Evolutionary conservation across 2,797 vertebrate species (phyloP), one percentile per base, ranked within the genome.

Genomic region (Coregonus sp.): DNA sequence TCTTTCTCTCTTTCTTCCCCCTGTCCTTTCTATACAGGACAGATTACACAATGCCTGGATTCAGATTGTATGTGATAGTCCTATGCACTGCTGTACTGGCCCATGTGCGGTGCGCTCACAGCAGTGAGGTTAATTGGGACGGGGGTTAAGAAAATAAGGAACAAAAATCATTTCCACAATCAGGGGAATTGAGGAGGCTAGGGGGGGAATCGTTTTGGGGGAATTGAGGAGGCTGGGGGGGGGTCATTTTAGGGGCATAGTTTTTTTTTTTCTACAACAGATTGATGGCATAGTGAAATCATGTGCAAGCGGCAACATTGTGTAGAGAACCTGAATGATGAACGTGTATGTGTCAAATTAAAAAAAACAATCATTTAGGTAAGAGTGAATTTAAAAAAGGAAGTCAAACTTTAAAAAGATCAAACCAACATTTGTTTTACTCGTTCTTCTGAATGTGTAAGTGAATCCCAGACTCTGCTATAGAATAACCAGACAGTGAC

Each of bases 71-170:
- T 84, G 29, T 85, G 89, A 83, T 82, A 25, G 91, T 84, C 82
- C 29, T 81, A 70, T 86, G 86, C 76, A 84, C 0, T 81, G 78
- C 79, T 74, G 87, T 29, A 75, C 83, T 80, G 88, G 88, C 79
- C 84, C 83, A 80, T 85, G 87, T 82, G 88, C 66, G 87, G 83
- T 81, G 76, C 87, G 86, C 85, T 88, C 91, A 29, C 92, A 86
- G 89, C 80, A 25, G 79, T 85, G 91, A 89, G 93, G 92, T 93
- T 94, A 94, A 93, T 93, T 93, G 91, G 89, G 75, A 91, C 89
- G 77, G 80, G 86, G 93, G 92, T 94, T 94, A 94, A 91, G 90
- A 94, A 94, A 94, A 94, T 91, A 93, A 87, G 89, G 91, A 87
- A 89, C 91, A 94, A 91, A 94, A 94, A 94, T 94, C 92, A 91